Conservation (phyloP, 2,113 vertebrate species). For the Poeciliopsis occidentalis region DNA sequence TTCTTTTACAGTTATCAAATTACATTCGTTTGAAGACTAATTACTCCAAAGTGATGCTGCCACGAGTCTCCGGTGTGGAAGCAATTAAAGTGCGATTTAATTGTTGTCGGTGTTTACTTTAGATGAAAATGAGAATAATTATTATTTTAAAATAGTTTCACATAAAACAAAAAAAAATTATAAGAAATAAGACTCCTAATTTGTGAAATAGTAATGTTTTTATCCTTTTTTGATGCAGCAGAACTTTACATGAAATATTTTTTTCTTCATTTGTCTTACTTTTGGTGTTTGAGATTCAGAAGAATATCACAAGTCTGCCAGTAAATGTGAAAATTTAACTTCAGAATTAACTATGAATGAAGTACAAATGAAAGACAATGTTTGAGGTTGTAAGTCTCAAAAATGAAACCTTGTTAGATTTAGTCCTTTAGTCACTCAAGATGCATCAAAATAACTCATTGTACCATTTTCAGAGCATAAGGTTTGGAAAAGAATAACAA, state of each 20-base stretch:
- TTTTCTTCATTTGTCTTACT: background rate
- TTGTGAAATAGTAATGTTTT: too few relatives aligned
- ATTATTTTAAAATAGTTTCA: background rate
- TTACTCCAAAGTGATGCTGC: background rate
- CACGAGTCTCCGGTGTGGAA: background rate
- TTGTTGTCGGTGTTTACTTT: background rate
- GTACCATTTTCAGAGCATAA: background rate
- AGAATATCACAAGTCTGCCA: background rate
- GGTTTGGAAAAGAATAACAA: conserved; percentile 34
- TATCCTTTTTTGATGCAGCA: too few relatives aligned
- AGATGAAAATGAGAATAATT: background rate
- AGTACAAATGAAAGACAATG: conserved; percentile 2
- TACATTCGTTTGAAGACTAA: background rate
- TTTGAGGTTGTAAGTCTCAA: conserved; percentile 1
- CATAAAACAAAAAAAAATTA: too few relatives aligned
- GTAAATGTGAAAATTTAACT: background rate
- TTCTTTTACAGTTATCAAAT: background rate
- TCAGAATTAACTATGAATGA: conserved; percentile 4
- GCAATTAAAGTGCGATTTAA: background rate
- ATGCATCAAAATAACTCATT: background rate
- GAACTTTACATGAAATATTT: background rate
- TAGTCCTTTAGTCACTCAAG: conserved; percentile 53
- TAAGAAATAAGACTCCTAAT: background rate
- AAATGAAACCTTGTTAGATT: conserved; percentile 55
- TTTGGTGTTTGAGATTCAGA: background rate